Conservation (phyloP, 2,888 invertebrate genomes). For the Andricus quercusramuli region DNA sequence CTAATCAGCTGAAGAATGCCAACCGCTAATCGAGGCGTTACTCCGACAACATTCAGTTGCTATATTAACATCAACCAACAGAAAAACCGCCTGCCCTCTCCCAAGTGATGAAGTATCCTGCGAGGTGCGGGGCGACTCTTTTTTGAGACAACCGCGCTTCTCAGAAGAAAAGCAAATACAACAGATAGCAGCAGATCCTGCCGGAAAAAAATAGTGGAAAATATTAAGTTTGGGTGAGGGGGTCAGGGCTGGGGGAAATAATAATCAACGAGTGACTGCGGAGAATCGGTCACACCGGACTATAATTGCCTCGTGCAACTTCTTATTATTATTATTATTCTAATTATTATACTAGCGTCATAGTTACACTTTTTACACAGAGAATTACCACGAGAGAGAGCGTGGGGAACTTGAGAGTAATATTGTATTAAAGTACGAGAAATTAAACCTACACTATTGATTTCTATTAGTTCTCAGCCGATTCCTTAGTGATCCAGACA, state of each 20-base stretch:
- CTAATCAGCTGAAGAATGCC: slow-evolving; percentile 99
- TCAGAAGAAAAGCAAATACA: slow-evolving; percentile 14
- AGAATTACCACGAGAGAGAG: slow-evolving; percentile 66
- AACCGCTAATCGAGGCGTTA: slow-evolving; percentile 87
- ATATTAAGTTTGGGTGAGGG: slow-evolving; percentile 44
- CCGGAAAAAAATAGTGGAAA: slow-evolving; percentile 14
- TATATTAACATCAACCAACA: slow-evolving; percentile 70
- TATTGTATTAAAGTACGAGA: slow-evolving; percentile 69
- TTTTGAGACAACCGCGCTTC: not conserved
- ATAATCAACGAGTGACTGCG: slow-evolving; percentile 56
- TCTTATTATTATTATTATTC: slow-evolving; percentile 63
- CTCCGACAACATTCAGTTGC: slow-evolving; percentile 72
- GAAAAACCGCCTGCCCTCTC: slow-evolving; percentile 47
- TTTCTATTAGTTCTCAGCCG: slow-evolving; percentile 31
- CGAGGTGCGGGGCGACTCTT: slow-evolving; percentile 1
- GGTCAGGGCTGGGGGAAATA: slow-evolving; percentile 43
- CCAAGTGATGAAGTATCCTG: slow-evolving; percentile 16
- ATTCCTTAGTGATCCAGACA: slow-evolving; percentile 13
- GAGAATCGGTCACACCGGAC: slow-evolving; percentile 68
- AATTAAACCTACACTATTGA: slow-evolving; percentile 35
- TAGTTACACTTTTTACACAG: slow-evolving; percentile 77
- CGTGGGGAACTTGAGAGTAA: slow-evolving; percentile 71
- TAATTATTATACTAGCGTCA: slow-evolving; percentile 74
- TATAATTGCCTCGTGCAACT: slow-evolving; percentile 72
- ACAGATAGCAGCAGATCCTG: not conserved